Evolutionary conservation across 2,113 vertebrate species (phyloP), one percentile per base, ranked within the genome.

Genomic region (Empidonax alnorum): DNA sequence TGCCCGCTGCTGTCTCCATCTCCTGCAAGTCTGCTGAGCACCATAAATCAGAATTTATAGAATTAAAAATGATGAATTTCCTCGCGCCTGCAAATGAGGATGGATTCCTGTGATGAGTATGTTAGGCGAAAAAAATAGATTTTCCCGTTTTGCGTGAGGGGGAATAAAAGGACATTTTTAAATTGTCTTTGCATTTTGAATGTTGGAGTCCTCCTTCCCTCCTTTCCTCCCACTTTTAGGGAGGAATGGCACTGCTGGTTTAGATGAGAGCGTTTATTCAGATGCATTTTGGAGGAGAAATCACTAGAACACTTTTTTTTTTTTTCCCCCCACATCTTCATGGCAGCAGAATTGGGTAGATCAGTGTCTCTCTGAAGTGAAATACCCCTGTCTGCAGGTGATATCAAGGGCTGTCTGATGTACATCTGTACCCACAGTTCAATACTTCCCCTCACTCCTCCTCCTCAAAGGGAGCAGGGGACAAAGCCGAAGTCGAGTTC

Each of bases 361-460:
- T 41, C 8, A 55, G 69, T 30, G 49, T 49, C 56, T 68, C 37
- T 94, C 58, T 59, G 82, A 67, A 72, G 52, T n/a, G 73, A 67
- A 62, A 15, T 12, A 47, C 39, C 53, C 68, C 8, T 0, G 16
- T 33, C 59, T 77, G 55, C 24, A 44, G n/a, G 69, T 30, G 50
- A 73, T 79, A 90, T 80, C 83, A 84, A 87, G 87, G 49, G 49
- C 59, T 87, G 31, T 83, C 58, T 84, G 89, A 76, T 84, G 78
- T 76, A 27, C 41, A 42, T 42, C 31, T 39, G 1, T 3, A 53
- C 1, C 58, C 68, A 30, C 16, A 4, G 18, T 65, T 47, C 49
- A 77, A 58, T 9, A 37, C 65, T 81, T 87, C 42, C 41, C 53
- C 42, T 68, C 65, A 2, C 58, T 53, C 71, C 46, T 14, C 10